Evolutionary conservation across 2,888 invertebrate species (phyloP).

Genomic region (Drosophila sordidapex): DNA sequence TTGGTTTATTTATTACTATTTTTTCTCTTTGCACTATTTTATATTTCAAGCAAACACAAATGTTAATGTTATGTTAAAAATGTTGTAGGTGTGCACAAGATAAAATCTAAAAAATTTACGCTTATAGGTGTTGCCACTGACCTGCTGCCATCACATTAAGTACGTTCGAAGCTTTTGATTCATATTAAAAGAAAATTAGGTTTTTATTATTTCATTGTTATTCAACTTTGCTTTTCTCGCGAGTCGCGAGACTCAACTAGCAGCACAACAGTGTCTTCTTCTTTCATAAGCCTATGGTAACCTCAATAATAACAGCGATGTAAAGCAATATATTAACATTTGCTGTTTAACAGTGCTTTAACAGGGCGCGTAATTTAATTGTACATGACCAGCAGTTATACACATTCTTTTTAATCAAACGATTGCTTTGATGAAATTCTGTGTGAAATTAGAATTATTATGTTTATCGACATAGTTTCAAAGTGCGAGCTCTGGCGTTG

Average conservation of each 20-base stretch:
- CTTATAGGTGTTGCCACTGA: slow-evolving; percentile 21
- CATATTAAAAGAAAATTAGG: slow-evolving; percentile 10
- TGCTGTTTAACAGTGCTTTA: not conserved
- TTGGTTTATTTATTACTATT: slow-evolving; percentile 38
- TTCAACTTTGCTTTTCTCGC: slow-evolving; percentile 42
- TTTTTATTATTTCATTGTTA: slow-evolving; percentile 45
- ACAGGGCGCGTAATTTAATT: not conserved
- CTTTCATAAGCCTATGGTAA: slow-evolving; percentile 26
- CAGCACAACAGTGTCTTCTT: slow-evolving; percentile 43
- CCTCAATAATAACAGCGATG: slow-evolving; percentile 19
- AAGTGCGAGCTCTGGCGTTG: not conserved
- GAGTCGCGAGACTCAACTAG: slow-evolving; percentile 36
- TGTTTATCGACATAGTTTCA: not conserved
- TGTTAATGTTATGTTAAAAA: slow-evolving; percentile 47
- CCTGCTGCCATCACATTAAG: slow-evolving; percentile 28
- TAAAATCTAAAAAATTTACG: slow-evolving; percentile 2
- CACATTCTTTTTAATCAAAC: not conserved
- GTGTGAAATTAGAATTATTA: not conserved
- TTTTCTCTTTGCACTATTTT: slow-evolving; percentile 21
- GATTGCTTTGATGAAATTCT: not conserved
- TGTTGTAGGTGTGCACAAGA: slow-evolving; percentile 9
- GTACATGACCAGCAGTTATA: not conserved
- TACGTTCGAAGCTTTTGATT: slow-evolving; percentile 8
- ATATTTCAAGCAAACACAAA: slow-evolving; percentile 31
- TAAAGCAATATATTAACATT: not conserved